Evolutionary conservation across 2,888 invertebrate genomes (phyloP).

Genomic region (Brachyptera risi): DNA sequence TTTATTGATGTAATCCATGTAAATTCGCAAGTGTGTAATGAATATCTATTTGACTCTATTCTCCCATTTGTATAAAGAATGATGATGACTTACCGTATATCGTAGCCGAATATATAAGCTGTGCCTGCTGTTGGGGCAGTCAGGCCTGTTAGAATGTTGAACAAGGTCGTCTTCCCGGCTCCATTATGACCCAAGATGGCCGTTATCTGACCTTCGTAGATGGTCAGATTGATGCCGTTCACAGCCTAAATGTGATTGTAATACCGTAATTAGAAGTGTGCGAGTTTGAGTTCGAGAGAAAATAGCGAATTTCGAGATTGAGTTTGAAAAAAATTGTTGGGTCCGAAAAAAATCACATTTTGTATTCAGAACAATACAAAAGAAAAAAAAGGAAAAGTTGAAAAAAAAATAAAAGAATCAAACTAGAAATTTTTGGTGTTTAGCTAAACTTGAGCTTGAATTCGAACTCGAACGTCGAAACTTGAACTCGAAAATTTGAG

Average conservation of each 20-base stretch:
- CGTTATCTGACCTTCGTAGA: constrained; percentile 83
- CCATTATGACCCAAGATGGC: constrained; percentile 83
- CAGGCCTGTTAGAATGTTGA: constrained; percentile 80
- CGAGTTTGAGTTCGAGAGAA: no score
- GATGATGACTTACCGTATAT: constrained; percentile 57
- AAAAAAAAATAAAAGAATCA: no score
- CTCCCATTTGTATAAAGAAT: background rate
- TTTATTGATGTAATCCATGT: no score
- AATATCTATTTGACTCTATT: no score
- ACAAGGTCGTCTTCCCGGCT: constrained; percentile 81
- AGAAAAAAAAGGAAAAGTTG: no score
- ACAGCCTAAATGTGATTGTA: constrained; percentile 60
- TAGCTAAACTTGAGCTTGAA: no score
- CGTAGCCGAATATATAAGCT: constrained; percentile 70
- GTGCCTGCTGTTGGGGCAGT: constrained; percentile 69
- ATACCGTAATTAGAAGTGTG: no score
- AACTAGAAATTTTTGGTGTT: no score
- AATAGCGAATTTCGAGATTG: no score
- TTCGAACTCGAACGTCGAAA: no score
- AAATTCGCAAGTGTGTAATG: no score
- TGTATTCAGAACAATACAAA: background rate
- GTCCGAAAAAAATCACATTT: background rate
- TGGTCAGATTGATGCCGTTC: constrained; percentile 72
- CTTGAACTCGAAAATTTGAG: no score
- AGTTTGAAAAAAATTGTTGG: background rate